Conservation (phyloP, 2,888 invertebrate species). For the Rotaria sp. region DNA sequence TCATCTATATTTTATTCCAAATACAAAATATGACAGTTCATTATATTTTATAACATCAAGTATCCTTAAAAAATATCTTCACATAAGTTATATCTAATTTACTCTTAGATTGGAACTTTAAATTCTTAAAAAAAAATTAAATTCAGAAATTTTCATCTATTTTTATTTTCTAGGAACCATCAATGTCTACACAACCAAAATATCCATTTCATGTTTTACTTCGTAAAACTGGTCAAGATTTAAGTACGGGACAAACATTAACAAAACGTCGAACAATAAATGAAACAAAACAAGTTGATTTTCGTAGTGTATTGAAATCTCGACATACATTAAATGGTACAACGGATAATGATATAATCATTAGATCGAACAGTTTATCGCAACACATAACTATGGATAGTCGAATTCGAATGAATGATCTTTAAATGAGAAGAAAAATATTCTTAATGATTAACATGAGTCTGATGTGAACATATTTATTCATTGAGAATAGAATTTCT, state of each 20-base stretch:
- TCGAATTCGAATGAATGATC: not conserved
- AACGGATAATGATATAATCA: not conserved
- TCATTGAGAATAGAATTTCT: not conserved
- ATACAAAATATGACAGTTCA: no score
- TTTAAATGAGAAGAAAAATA: not conserved
- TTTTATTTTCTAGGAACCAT: not conserved
- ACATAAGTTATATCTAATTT: no score
- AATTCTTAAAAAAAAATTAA: no score
- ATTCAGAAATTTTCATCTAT: not conserved
- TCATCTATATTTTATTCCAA: no score
- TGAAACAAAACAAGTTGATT: constrained; percentile 40
- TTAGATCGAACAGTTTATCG: not conserved
- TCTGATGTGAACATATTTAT: not conserved
- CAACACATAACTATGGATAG: not conserved
- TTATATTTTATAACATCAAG: no score
- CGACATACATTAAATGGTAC: constrained; percentile 1
- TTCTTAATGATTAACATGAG: no score
- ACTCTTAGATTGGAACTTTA: no score
- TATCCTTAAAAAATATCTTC: no score
- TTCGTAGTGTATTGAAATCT: constrained; percentile 37
- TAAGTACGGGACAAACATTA: constrained; percentile 36
- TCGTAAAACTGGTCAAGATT: constrained; percentile 41
- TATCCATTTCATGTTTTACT: constrained; percentile 40
- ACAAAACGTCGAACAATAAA: constrained; percentile 23
- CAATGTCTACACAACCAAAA: constrained; percentile 6